Percentiles rank a stretch among this genome's conserved stretches.
phyloP scores from a whole-genome alignment of 1,140 invertebrate species.

The Leptinotarsa texana region DNA sequence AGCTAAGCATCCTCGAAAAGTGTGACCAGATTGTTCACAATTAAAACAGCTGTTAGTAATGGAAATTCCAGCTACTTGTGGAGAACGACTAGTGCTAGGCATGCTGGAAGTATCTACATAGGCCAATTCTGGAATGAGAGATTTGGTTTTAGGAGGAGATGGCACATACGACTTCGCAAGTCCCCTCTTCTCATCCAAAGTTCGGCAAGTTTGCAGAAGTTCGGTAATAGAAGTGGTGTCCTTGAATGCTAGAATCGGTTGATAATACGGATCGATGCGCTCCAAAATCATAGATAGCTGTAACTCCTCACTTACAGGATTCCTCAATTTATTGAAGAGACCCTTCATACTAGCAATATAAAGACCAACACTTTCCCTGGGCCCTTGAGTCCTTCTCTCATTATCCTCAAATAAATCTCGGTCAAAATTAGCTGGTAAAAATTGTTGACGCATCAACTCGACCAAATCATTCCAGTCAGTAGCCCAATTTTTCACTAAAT shows the following conservation, averaged over 20 bases:
- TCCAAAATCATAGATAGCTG: constrained; percentile 22
- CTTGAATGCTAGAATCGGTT: constrained; percentile 4
- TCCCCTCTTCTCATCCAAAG: background rate
- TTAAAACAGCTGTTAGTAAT: background rate
- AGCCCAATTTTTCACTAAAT: constrained; percentile 16
- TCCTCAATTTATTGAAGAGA: constrained; percentile 38
- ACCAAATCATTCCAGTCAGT: constrained; percentile 14
- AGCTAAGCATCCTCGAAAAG: constrained; percentile 1
- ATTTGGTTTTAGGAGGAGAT: background rate
- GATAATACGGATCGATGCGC: constrained; percentile 6
- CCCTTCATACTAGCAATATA: constrained; percentile 43
- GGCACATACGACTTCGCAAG: background rate
- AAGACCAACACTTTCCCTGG: background rate
- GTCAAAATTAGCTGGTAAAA: background rate
- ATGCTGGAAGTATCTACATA: background rate
- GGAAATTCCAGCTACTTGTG: too few relatives aligned
- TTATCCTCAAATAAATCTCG: constrained; percentile 5
- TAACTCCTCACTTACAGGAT: background rate
- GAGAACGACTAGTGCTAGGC: too few relatives aligned
- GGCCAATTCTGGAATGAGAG: background rate
- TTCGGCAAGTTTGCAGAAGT: background rate
- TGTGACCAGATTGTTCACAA: background rate
- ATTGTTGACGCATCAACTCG: constrained; percentile 18
- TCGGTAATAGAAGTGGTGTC: background rate
- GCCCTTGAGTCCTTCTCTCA: constrained; percentile 3